Conservation (phyloP, 2,113 vertebrate species). For the Hemibagrus wyckioides region DNA sequence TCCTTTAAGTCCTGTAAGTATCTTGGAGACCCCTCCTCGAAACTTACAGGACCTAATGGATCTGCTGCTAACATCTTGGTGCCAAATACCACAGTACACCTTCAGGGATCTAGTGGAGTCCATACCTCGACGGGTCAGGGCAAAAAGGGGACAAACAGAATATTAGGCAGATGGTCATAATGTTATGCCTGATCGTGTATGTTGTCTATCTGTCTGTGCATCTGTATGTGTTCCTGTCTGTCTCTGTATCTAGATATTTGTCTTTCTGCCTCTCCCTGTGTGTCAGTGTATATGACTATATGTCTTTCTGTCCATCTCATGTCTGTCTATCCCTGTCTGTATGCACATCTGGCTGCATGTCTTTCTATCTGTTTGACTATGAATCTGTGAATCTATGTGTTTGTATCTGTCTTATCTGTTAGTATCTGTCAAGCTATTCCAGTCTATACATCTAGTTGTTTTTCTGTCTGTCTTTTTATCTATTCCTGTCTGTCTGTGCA, state of each 20-base stretch:
- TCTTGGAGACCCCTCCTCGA: too few species aligned
- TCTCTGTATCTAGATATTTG: neutral
- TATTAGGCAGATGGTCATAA: too few species aligned
- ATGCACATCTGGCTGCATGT: neutral
- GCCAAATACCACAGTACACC: too few species aligned
- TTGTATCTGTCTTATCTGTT: neutral
- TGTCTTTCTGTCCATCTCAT: neutral
- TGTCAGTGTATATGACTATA: neutral
- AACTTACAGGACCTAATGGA: too few species aligned
- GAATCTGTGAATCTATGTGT: neutral
- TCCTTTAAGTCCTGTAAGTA: too few species aligned
- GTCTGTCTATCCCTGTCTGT: neutral
- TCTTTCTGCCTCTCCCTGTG: neutral
- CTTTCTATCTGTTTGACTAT: too few species aligned
- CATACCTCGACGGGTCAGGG: too few species aligned
- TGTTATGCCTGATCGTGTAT: neutral
- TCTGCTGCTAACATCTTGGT: too few species aligned
- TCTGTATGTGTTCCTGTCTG: neutral
- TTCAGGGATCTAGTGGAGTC: too few species aligned
- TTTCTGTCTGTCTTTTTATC: neutral
- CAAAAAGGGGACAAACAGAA: too few species aligned
- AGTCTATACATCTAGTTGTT: neutral
- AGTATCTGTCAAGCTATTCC: neutral
- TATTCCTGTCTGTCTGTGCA: neutral
- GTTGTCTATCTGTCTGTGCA: neutral